Evolutionary conservation across 2,797 vertebrate genomes (phyloP), one percentile per base, ranked within the genome.

Genomic region (Periparus ater): DNA sequence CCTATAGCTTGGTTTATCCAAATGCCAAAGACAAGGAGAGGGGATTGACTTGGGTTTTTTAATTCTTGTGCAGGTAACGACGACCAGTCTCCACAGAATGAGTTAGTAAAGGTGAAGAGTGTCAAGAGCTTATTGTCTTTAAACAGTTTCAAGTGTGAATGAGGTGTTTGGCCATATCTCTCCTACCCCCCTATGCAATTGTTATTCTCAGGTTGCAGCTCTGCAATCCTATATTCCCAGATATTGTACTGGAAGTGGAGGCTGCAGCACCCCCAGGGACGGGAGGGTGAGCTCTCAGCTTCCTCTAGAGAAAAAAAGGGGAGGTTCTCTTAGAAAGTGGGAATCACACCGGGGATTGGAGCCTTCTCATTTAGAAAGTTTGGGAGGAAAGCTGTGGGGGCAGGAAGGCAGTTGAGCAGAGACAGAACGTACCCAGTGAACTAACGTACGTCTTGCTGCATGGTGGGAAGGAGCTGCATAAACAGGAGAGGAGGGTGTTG

Each of bases 361-460:
- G 88, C 90, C 80, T 96, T 89, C 85, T 89, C 77, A 61, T 93
- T 92, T 95, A 88, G 96, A 82, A 95, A 85, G 91, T 75, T 94
- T 55, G 94, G 90, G 88, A 95, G 93, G 95, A 97, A 85, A 78
- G 91, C 92, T 95, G 93, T 94, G 95, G 94, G 93, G 93, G 95
- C 88, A 95, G 88, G 75, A 95, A 94, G 89, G 93, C 91, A 95
- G 94, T 85, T 96, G 45, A 86, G 93, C 57, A 90, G 91, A 93
- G 95, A 96, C 96, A 96, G 95, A 96, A 96, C 88, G 96, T 96
- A 95, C 96, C 92, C 93, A 38, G 84, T 84, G 90, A 96, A 94
- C 94, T 40, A 93, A 83, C 54, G 80, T 95, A 30, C 79, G 70
- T 73, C 96, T 94, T 96, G 91, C 93, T 82, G 72, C 95, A 85